Evolutionary conservation across 2,113 vertebrate species (phyloP).

Genomic region (Phyllostomus discolor): DNA sequence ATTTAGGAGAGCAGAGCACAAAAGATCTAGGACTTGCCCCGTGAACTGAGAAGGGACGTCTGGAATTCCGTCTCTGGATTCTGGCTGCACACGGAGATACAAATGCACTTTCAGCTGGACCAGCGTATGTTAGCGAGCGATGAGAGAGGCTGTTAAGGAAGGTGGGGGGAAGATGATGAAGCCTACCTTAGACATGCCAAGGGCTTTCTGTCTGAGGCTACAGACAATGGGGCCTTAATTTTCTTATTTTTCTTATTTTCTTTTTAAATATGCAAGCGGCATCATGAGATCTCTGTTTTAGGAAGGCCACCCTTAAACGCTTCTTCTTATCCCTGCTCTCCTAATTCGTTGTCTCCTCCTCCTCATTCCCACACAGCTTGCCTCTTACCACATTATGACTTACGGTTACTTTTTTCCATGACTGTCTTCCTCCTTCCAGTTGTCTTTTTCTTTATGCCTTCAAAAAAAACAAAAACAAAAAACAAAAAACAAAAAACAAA

Average conservation of each 20-base stretch:
- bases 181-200: not conserved
- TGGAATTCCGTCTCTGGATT: not conserved
- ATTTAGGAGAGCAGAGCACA: not conserved
- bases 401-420: not conserved
- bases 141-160: too few species aligned
- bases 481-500: too few species aligned
- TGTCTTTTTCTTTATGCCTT: too few species aligned
- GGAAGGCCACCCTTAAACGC: not conserved
- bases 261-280: not conserved
- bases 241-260: not conserved
- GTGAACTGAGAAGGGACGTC: not conserved
- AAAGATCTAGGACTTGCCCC: not conserved
- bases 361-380: not conserved
- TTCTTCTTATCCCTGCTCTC: not conserved
- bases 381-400: not conserved
- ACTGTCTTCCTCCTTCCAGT: not conserved
- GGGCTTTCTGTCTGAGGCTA: not conserved
- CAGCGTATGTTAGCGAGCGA: not conserved
- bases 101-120: not conserved
- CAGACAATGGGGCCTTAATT: not conserved
- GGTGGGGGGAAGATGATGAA: not conserved
- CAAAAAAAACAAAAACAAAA: too few species aligned
- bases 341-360: not conserved
- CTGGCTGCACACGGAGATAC: not conserved
- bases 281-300: not conserved